Base-by-base conservation (phyloP, 2,797 vertebrate genomes). In the Arctocebus calabarensis region DNA sequence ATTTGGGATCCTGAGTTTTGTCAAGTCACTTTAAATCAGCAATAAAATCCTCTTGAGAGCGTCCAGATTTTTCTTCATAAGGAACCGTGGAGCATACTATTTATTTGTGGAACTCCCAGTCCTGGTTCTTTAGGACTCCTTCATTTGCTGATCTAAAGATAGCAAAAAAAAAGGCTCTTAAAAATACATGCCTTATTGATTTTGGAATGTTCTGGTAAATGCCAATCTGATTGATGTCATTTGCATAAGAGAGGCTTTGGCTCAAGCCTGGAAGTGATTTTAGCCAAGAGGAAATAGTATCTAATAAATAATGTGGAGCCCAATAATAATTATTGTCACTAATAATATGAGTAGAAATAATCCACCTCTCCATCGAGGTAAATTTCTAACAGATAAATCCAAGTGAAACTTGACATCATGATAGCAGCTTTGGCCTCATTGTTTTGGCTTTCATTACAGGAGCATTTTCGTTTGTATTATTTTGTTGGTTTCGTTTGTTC, bases 151-250 rank as follows among this genome's bases (percentile, higher is more conserved):
- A 75, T 83, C 91, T 88, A 93, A 96, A 97, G 94, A 97, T 96
- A 96, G 75, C 43, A 45, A 87, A 57, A 88, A 84, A 84, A 92
- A 88, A 68, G 81, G 2, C 73, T 94, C 84, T 93, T 91, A 96
- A 96, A 96, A 97, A 94, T 89, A 74, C 84, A 93, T 64, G 95
- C 73, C 70, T 96, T 96, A 95, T 94, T 97, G 96, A 89, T 94
- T 97, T 94, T 96, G 97, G 95, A 97, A 96, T 97, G 95, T 95
- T 96, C 84, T 90, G 77, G 90, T 85, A 64, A 96, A 96, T 96
- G 84, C 71, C 89, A 94, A 84, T 96, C 92, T 73, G 71, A 91
- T 81, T 83, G 88, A 96, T 97, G 94, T 64, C 92, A 78, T 93
- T 94, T 93, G 93, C 19, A 11, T 90, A 89, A 45, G 79, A 14